Conservation (phyloP, 2,113 vertebrate species). For the Mus spicilegus region DNA sequence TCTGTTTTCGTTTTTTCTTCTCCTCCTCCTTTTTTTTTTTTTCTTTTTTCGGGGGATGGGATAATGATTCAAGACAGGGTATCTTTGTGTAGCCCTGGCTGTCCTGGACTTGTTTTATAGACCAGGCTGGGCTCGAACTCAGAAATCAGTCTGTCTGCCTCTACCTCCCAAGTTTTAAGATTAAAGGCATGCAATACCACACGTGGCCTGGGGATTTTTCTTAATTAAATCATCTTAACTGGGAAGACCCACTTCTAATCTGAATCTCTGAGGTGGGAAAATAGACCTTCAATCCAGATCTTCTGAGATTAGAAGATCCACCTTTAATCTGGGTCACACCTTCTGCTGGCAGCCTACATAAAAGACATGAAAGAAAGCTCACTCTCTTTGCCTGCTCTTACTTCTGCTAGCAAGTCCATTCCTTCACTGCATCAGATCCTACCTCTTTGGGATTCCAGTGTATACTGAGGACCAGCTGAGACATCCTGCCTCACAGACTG, state of each 20-base stretch:
- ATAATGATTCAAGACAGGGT: not conserved
- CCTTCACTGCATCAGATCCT: not conserved
- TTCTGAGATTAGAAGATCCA: not conserved
- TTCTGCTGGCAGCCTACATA: not conserved
- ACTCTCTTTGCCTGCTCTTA: not conserved
- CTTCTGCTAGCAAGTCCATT: not conserved
- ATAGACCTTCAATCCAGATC: not conserved
- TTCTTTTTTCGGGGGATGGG: too few relatives aligned
- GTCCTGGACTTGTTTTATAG: not conserved
- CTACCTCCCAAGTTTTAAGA: not conserved
- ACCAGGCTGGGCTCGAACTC: too few relatives aligned
- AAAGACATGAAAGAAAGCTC: not conserved
- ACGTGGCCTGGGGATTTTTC: not conserved
- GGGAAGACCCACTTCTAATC: not conserved
- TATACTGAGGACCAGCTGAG: not conserved
- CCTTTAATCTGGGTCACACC: not conserved
- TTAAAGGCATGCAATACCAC: too few relatives aligned
- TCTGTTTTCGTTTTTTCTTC: too few relatives aligned
- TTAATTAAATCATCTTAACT: not conserved
- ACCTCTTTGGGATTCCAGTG: not conserved
- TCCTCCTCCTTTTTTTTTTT: too few relatives aligned
- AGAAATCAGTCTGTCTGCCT: not conserved
- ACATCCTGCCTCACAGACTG: not conserved
- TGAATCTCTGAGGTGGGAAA: not conserved
- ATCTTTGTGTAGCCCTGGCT: not conserved